Evolutionary conservation across 2,113 vertebrate species (phyloP).

Genomic region (Tricholaema leucomelas): DNA sequence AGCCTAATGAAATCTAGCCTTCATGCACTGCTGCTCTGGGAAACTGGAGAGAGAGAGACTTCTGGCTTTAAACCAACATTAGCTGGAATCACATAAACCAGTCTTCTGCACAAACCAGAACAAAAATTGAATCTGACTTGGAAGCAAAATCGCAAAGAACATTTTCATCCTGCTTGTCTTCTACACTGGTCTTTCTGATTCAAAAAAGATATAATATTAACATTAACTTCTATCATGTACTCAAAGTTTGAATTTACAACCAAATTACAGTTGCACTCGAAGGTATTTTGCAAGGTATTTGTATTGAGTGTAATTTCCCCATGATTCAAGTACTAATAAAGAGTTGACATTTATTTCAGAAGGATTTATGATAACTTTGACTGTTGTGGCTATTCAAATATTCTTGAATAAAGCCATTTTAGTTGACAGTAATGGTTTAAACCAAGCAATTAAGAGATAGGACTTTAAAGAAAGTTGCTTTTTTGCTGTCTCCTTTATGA

Average conservation of each 20-base stretch:
- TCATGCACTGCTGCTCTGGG: background rate
- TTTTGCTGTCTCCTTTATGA: background rate
- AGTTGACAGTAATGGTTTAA: slow-evolving; percentile 12
- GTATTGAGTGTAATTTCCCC: slow-evolving; percentile 50
- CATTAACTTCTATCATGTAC: background rate
- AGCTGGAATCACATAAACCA: background rate
- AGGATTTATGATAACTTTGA: slow-evolving; percentile 47
- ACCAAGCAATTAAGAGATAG: background rate
- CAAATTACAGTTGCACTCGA: background rate
- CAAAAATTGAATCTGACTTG: background rate
- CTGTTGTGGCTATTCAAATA: background rate
- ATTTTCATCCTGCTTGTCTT: background rate
- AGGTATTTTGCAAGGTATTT: background rate
- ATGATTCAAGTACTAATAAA: slow-evolving; percentile 35
- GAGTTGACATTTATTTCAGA: slow-evolving; percentile 34
- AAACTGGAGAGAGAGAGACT: background rate
- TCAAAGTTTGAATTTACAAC: background rate
- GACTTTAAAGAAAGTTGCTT: background rate
- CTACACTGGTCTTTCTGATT: background rate
- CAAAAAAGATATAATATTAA: background rate
- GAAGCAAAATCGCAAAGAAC: background rate
- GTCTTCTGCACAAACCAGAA: background rate
- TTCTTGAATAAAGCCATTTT: slow-evolving; percentile 14
- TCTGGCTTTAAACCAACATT: background rate
- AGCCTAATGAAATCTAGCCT: background rate